Conservation (phyloP, 2,888 invertebrate genomes). For the Rhagonycha lutea region DNA sequence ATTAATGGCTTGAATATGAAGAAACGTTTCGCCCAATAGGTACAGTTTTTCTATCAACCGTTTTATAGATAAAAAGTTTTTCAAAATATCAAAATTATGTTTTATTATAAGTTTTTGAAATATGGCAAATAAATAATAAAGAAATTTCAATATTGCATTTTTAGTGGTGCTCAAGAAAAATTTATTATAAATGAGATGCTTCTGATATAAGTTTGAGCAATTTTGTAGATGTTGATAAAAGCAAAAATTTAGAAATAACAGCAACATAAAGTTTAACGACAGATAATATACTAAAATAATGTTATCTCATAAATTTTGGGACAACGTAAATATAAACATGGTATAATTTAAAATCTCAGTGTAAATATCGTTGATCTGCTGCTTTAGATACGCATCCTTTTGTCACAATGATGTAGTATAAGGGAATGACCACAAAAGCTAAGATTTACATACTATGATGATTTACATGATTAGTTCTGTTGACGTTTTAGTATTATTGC, state of each 20-base stretch:
- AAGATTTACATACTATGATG: conserved; percentile 44
- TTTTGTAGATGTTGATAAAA: background rate
- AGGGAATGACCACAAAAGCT: conserved; percentile 37
- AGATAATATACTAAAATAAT: conserved; percentile 20
- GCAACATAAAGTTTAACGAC: conserved; percentile 8
- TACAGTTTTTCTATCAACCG: background rate
- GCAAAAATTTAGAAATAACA: conserved; percentile 13
- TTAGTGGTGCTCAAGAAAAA: background rate
- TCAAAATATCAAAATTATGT: background rate
- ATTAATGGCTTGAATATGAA: background rate
- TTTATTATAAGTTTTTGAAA: background rate
- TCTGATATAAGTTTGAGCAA: background rate
- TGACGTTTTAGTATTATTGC: conserved; percentile 43
- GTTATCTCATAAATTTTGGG: conserved; percentile 15
- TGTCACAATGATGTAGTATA: conserved; percentile 29
- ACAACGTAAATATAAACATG: conserved; percentile 18
- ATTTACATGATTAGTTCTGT: conserved; percentile 43
- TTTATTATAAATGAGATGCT: background rate
- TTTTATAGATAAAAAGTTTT: background rate
- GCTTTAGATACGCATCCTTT: conserved; percentile 28
- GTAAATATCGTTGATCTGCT: conserved; percentile 30
- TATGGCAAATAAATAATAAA: background rate
- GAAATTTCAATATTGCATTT: background rate
- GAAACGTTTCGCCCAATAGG: background rate
- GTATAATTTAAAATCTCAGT: conserved; percentile 27